phyloP scores from a whole-genome alignment of 2,888 invertebrate genomes.

The Eucera pruinosa region DNA sequence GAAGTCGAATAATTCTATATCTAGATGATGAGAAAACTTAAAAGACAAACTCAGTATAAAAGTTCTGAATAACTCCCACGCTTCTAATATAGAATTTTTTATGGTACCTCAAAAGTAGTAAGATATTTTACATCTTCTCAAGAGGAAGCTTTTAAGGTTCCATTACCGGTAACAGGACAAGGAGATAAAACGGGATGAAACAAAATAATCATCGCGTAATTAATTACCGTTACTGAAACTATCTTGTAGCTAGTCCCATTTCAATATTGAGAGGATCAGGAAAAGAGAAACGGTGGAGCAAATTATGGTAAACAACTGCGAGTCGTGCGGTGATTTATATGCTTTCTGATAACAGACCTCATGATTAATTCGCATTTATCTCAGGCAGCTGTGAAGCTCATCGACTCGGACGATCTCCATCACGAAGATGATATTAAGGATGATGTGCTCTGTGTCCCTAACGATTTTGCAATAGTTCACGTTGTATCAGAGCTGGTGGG shows the following conservation, averaged over 20 bases:
- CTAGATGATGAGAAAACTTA: no score
- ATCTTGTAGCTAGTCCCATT: background rate
- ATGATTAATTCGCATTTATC: slow-evolving; percentile 45
- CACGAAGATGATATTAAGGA: slow-evolving; percentile 54
- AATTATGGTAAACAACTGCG: no score
- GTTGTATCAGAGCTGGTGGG: slow-evolving; percentile 48
- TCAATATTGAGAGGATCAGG: background rate
- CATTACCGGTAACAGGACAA: background rate
- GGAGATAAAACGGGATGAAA: background rate
- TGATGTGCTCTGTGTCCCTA: slow-evolving; percentile 47
- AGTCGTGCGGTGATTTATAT: background rate
- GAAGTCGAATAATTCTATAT: no score
- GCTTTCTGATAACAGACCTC: slow-evolving; percentile 9
- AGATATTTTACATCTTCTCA: background rate
- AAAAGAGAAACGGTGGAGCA: background rate
- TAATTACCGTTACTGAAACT: background rate
- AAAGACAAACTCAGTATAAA: no score
- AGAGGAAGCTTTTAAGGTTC: background rate
- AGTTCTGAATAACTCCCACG: no score
- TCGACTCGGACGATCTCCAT: slow-evolving; percentile 33
- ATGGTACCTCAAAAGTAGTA: background rate
- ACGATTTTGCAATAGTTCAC: slow-evolving; percentile 60
- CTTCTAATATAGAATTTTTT: background rate
- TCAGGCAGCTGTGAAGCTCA: slow-evolving; percentile 4
- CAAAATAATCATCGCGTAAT: background rate